phyloP scores from a whole-genome alignment of 2,797 vertebrate species.

The Masticophis lateralis region DNA sequence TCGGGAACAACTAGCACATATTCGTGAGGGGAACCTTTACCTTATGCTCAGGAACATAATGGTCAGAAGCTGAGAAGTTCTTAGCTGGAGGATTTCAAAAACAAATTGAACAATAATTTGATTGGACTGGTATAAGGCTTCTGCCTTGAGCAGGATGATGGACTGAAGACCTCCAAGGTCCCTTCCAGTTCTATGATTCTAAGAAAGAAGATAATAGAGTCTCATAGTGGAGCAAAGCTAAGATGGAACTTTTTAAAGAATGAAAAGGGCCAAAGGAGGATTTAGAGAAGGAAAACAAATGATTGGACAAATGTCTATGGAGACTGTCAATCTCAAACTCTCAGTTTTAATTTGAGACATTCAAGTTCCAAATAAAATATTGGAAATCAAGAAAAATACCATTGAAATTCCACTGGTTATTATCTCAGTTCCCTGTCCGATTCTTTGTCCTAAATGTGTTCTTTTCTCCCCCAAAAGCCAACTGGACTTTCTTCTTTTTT shows the following conservation, averaged over 20 bases:
- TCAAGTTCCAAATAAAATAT: conserved; percentile 49
- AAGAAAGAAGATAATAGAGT: background rate
- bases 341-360: conserved; percentile 45
- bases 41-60: background rate
- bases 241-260: background rate
- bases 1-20: too few relatives aligned
- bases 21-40: too few relatives aligned
- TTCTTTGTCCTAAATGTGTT: background rate
- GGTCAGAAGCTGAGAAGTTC: background rate
- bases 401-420: background rate
- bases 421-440: background rate
- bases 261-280: background rate
- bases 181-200: background rate
- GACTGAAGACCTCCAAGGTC: background rate
- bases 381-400: background rate
- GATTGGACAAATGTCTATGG: background rate
- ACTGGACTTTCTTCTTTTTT: background rate
- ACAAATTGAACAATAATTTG: background rate
- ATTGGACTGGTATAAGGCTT: background rate
- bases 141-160: background rate
- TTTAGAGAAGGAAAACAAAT: background rate
- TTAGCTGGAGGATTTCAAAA: background rate
- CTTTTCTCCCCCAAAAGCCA: rapidly evolving
- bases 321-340: background rate
- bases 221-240: background rate